Conservation (phyloP, 2,888 invertebrate genomes). For the Sericinus montela region DNA sequence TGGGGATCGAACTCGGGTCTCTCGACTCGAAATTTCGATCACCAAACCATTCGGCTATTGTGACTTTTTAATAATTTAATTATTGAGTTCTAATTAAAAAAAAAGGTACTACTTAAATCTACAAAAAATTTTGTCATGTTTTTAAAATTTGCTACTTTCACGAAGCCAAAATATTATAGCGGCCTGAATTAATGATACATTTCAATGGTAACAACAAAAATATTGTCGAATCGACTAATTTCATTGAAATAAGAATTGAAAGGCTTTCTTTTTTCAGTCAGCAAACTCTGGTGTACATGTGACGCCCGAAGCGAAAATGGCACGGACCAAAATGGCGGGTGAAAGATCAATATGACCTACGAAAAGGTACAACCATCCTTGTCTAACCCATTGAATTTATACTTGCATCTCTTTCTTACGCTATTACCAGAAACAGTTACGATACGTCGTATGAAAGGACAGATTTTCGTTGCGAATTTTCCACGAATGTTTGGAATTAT, state of each 20-base stretch:
- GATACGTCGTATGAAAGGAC: slow-evolving; percentile 65
- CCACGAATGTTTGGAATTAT: slow-evolving; percentile 36
- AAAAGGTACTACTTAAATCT: too few species aligned
- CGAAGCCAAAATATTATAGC: slow-evolving; percentile 42
- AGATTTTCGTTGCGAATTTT: slow-evolving; percentile 61
- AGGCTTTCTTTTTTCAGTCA: slow-evolving; percentile 46
- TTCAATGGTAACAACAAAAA: too few species aligned
- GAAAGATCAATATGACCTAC: slow-evolving; percentile 79
- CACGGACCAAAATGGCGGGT: slow-evolving; percentile 75
- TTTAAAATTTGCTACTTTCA: slow-evolving; percentile 16
- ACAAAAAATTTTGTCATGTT: background rate
- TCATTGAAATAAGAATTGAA: slow-evolving; percentile 71
- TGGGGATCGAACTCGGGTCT: too few species aligned
- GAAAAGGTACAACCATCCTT: slow-evolving; percentile 59
- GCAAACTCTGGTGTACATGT: slow-evolving; percentile 56
- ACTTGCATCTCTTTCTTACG: slow-evolving; percentile 47
- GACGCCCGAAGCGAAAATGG: slow-evolving; percentile 72
- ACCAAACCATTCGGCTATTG: too few species aligned
- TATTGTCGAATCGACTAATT: slow-evolving; percentile 43
- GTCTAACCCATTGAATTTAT: slow-evolving; percentile 34
- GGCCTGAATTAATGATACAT: slow-evolving; percentile 25
- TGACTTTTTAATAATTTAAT: too few species aligned
- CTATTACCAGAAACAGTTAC: slow-evolving; percentile 53
- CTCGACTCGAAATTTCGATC: too few species aligned
- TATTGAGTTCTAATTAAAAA: too few species aligned